Base-by-base conservation (phyloP, 2,797 vertebrate species). In the Mastacembelus armatus region DNA sequence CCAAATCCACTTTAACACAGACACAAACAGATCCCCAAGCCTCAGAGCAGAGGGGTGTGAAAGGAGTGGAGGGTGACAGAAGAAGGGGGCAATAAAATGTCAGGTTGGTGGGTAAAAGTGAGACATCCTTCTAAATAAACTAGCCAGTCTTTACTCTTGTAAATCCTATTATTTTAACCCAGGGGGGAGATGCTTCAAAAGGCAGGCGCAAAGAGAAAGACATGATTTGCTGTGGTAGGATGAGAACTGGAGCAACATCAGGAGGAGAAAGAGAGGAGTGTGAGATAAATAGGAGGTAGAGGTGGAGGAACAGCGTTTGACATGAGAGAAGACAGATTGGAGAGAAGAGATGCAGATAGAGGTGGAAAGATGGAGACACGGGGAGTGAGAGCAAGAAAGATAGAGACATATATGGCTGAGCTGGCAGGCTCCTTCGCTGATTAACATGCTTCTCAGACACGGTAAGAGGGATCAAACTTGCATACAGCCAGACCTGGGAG, bases 381-480 rank as follows among this genome's bases (percentile, higher is more conserved):
- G 16, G 39, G 56, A 76, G 70, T 15, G 59, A 68, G 75, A 82
- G 74, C 27, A 27, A 72, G 72, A 67, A 54, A 68, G 71, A 85
- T 73, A 69, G 69, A 89, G 84, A 84, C 74, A 40, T 87, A 85
- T 84, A 76, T 61, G 74, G 67, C 77, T 67, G 85, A 80, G 85
- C 80, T 90, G 85, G 85, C 85, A 87, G 85, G 61, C 67, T 85
- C 80, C 73, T 58, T 59, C 15, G 5, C 76, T 91, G 89, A 93
- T 93, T 93, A 91, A 87, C 87, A 93, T 92, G 90, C 91, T 76
- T 85, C 89, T 92, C 88, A 92, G 87, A 84, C 83, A 78, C 63
- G 69, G 85, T 83, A 85, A 81, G 81, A 76, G 71, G 77, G 89
- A 87, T 91, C 87, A 88, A 88, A 91, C 85, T 77, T 72, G 64